These are phyloP conservation scores for Epizoanthus stellaris DNA, from an alignment of 92 coral and sea anemone genomes.

Conservation along the genomic window DNA sequence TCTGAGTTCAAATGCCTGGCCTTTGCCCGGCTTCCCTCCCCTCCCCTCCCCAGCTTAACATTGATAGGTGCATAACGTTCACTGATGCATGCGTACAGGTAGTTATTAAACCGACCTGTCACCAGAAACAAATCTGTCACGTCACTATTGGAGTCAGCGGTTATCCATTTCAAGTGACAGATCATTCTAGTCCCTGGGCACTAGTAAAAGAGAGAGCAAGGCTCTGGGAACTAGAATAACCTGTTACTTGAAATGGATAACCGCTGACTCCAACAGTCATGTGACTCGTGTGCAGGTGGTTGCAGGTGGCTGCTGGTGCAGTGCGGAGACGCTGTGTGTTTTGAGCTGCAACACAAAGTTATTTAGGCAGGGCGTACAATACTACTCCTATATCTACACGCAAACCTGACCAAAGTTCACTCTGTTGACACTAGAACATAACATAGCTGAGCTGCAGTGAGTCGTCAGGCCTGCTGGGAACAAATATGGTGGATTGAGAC, in stretches of 20 bases:
- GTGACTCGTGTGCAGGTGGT: conserved; percentile 38
- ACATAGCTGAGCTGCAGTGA: not conserved
- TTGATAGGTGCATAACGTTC: too few relatives aligned
- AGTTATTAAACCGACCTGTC: not conserved
- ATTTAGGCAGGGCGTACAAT: conserved; percentile 22
- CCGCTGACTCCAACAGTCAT: conserved; percentile 11
- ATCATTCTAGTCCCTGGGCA: not conserved
- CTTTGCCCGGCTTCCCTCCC: too few relatives aligned
- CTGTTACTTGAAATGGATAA: not conserved
- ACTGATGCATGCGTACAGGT: too few relatives aligned
- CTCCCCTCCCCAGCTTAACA: too few relatives aligned
- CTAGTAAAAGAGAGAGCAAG: not conserved
- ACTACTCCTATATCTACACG: not conserved
- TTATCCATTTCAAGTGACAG: not conserved
- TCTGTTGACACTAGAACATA: not conserved
- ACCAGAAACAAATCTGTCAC: conserved; percentile 17
- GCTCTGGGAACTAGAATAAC: not conserved
- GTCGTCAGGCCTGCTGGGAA: not conserved
- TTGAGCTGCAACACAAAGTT: conserved; percentile 28
- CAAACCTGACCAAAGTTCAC: not conserved
- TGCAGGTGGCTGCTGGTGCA: conserved; percentile 22
- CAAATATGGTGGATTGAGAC: not conserved
- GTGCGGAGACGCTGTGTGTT: conserved; percentile 3
- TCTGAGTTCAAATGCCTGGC: too few relatives aligned
- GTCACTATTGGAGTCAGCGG: not conserved